phyloP scores from a whole-genome alignment of 2,113 vertebrate species.

The Thomomys bottae region DNA sequence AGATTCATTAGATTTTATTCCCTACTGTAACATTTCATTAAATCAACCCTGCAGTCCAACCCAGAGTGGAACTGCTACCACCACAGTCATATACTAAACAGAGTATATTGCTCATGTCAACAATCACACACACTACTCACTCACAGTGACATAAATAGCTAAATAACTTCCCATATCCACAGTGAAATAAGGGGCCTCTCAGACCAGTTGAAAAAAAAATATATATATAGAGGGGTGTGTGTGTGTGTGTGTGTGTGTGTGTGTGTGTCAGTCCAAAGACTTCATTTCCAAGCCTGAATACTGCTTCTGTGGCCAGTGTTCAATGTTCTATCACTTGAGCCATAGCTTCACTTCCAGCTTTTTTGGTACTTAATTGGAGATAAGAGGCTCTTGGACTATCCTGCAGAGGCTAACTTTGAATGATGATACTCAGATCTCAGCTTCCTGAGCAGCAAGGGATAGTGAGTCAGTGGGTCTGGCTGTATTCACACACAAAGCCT shows the following conservation, averaged over 20 bases:
- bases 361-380: no score
- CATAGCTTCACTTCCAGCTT: no score
- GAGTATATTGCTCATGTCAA: not conserved
- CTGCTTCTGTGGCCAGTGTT: no score
- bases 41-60: not conserved
- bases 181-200: not conserved
- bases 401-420: no score
- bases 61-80: not conserved
- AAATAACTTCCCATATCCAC: not conserved
- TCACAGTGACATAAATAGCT: rapidly evolving
- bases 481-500: not conserved
- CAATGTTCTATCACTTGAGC: no score
- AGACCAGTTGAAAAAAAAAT: not conserved
- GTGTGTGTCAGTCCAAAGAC: no score
- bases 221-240: no score
- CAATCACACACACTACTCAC: not conserved
- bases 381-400: no score
- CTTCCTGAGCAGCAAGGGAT: no score
- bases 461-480: not conserved
- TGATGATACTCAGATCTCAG: no score
- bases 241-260: no score
- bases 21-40: not conserved
- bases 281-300: no score
- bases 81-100: not conserved
- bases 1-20: not conserved